phyloP scores from a whole-genome alignment of 2,113 vertebrate genomes.

The Lathamus discolor region DNA sequence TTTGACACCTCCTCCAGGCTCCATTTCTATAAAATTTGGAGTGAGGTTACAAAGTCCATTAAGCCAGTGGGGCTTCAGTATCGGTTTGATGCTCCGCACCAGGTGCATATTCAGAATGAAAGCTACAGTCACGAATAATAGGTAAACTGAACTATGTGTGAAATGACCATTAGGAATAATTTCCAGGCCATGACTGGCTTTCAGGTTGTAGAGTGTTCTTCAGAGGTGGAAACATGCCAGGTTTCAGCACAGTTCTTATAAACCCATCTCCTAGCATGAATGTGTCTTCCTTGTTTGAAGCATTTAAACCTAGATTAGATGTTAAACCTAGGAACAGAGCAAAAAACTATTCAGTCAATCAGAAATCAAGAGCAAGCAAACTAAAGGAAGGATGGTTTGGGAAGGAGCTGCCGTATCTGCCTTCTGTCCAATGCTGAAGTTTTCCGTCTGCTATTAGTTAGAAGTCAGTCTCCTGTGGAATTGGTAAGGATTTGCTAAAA shows the following conservation, averaged over 20 bases:
- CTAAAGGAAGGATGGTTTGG: not conserved
- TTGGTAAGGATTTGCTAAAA: not conserved
- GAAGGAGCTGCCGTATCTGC: not conserved
- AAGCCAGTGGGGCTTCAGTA: not conserved
- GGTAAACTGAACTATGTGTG: not conserved
- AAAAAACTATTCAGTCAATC: not conserved
- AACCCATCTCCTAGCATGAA: not conserved
- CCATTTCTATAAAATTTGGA: not conserved
- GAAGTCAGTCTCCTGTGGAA: not conserved
- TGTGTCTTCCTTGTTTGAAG: not conserved
- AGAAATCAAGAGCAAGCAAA: not conserved
- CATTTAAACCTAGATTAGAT: not conserved
- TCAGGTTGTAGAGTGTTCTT: not conserved
- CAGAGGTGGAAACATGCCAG: not conserved
- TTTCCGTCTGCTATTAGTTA: not conserved
- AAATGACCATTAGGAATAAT: slow-evolving; percentile 17
- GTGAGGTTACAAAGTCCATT: not conserved
- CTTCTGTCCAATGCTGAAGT: not conserved
- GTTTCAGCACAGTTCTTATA: not conserved
- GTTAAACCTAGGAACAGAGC: not conserved
- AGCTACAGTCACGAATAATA: not conserved
- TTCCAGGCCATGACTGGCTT: not conserved
- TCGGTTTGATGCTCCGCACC: not conserved
- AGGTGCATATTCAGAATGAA: slow-evolving; percentile 1
- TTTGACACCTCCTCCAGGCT: not conserved